phyloP scores from a whole-genome alignment of 2,888 invertebrate species.

The Erannis defoliaria region DNA sequence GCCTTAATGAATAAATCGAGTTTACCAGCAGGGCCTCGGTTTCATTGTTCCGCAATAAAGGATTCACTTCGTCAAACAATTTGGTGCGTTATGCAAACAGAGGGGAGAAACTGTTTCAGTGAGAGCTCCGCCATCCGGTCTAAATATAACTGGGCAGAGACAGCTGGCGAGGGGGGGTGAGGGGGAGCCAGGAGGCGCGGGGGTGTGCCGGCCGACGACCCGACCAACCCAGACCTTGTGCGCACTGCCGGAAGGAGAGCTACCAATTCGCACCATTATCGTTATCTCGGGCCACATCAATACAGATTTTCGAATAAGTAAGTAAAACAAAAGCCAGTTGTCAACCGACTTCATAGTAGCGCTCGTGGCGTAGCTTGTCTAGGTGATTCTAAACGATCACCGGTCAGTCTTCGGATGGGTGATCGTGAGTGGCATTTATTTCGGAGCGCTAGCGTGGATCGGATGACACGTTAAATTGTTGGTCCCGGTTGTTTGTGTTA shows the following conservation, averaged over 20 bases:
- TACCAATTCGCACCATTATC: slow-evolving; percentile 63
- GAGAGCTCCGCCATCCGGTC: slow-evolving; percentile 76
- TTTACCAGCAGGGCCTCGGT: slow-evolving; percentile 39
- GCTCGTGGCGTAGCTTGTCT: too few relatives aligned
- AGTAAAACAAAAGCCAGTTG: too few relatives aligned
- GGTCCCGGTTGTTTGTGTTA: too few relatives aligned
- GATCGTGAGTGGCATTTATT: too few relatives aligned
- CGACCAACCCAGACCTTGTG: slow-evolving; percentile 78
- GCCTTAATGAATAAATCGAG: slow-evolving; percentile 25
- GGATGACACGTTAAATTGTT: too few relatives aligned
- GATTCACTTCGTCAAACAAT: slow-evolving; percentile 61
- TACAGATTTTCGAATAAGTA: neutral
- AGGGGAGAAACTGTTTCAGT: slow-evolving; percentile 79
- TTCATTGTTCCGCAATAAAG: slow-evolving; percentile 58
- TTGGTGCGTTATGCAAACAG: slow-evolving; percentile 71
- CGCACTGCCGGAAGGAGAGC: slow-evolving; percentile 68
- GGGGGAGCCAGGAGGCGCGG: slow-evolving; percentile 47
- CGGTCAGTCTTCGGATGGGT: too few relatives aligned
- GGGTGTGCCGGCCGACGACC: slow-evolving; percentile 67
- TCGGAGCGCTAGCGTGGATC: too few relatives aligned
- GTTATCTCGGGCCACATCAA: slow-evolving; percentile 15
- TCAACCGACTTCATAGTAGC: too few relatives aligned
- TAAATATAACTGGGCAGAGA: slow-evolving; percentile 79
- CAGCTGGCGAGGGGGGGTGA: slow-evolving; percentile 64
- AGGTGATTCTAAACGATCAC: too few relatives aligned